Evolutionary conservation across 1,140 invertebrate species (phyloP), one percentile per base, ranked within the genome.

Genomic region (Trachymyrmex cornetzi): DNA sequence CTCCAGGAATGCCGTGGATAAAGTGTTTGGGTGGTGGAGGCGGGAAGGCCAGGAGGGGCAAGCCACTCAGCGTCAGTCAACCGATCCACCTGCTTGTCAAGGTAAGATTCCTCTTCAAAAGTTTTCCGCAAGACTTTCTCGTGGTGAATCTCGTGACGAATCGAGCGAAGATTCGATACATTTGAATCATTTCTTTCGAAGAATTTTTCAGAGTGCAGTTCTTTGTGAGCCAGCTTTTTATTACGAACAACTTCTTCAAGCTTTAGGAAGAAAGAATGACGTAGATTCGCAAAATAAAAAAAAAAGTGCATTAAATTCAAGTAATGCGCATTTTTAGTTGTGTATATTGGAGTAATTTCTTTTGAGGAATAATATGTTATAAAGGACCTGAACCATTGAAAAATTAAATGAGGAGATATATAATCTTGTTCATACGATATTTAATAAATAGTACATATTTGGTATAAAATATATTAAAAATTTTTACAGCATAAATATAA

Each of bases 21-120:
- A 95, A 94, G 93, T 95, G 95, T 91, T 92, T 95, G 89, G 94
- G 94, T 74, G 94, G 95, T 80, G 91, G 92, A 77, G 92, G 92
- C 91, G 93, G 93, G 85, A 94, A 94, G 88, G 90, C 93, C 86
- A 93, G 92, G 87, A 93, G 94, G 89, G 93, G 93, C 92, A 95
- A 95, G 90, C 93, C 93, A 91, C 93, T 95, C 87, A 95, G 93
- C 88, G 94, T 95, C 93, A 95, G 95, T 92, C 94, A 95, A 75
- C 95, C 95, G 89, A 93, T 95, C 91, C 94, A 95, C 93, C 92
- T 95, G 91, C 93, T 95, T 74, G 94, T 95, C 88, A 95, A 95
- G 94, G 95, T 95, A 91, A 92, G 90, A 91, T 75, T 77, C 75
- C 7, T 48, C 55, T 77, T 24, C 59, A 24, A 64, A 84, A 48